Conservation (phyloP, 1,140 invertebrate species). For the Aphis gossypii region DNA sequence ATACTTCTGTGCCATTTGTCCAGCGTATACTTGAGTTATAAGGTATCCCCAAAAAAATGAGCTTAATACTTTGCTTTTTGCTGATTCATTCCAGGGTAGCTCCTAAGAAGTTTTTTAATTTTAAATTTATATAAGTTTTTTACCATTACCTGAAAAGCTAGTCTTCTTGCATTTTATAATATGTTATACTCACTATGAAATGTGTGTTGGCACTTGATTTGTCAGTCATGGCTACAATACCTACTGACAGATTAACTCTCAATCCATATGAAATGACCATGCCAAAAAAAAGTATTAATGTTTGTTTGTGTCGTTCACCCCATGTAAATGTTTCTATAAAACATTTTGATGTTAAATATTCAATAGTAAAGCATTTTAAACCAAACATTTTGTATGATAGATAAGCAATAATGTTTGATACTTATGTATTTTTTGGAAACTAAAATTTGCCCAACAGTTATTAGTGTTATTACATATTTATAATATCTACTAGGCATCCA, state of each 20-base stretch:
- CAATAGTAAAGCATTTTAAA: not conserved
- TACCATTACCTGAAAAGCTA: not conserved
- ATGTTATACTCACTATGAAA: conserved; percentile 65
- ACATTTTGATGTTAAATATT: not conserved
- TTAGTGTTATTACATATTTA: not conserved
- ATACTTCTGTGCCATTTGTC: conserved; percentile 71
- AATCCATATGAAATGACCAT: conserved; percentile 88
- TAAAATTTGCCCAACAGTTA: not conserved
- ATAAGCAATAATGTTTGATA: not conserved
- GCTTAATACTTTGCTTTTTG: conserved; percentile 70
- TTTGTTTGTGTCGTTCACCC: conserved; percentile 72
- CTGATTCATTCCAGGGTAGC: conserved; percentile 67
- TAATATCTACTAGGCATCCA: not conserved
- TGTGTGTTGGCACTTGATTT: conserved; percentile 70
- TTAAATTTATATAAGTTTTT: not conserved
- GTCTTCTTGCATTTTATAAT: not conserved
- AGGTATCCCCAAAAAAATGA: conserved; percentile 77
- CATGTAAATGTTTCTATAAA: not conserved
- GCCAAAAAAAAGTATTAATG: conserved; percentile 80
- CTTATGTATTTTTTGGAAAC: not conserved
- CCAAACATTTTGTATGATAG: not conserved
- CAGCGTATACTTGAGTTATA: conserved; percentile 72
- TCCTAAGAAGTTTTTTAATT: conserved; percentile 58
- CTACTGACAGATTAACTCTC: conserved; percentile 91
- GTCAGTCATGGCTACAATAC: conserved; percentile 93